phyloP scores from a whole-genome alignment of 1,140 invertebrate species.

The Gerris buenoi region DNA sequence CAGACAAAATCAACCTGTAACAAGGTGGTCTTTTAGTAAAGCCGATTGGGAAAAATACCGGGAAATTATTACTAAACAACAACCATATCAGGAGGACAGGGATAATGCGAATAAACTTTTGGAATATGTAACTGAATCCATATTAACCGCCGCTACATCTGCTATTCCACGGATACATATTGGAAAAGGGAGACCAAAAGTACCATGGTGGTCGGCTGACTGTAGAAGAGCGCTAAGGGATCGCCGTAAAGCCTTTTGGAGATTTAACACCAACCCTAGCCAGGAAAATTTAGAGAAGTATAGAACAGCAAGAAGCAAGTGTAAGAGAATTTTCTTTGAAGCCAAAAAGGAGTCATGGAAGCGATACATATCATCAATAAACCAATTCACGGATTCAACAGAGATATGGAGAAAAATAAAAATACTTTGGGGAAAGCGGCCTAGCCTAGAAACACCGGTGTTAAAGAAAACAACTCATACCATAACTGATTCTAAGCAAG shows the following conservation, averaged over 20 bases:
- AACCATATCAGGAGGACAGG: not conserved
- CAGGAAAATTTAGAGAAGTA: not conserved
- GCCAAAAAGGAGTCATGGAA: not conserved
- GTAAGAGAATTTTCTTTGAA: not conserved
- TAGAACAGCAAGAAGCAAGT: not conserved
- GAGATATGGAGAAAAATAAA: not conserved
- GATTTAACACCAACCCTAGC: not conserved
- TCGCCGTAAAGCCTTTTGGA: not conserved
- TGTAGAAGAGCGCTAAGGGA: not conserved
- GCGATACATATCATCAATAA: not conserved
- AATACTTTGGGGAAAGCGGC: not conserved
- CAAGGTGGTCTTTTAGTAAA: not conserved
- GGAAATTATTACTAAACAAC: not conserved
- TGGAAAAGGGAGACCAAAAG: not conserved
- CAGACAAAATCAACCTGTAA: not conserved
- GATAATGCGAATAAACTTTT: not conserved
- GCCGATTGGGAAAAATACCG: not conserved
- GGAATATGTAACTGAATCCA: not conserved
- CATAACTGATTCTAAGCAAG: not conserved
- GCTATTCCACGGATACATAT: not conserved
- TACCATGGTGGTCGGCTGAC: not conserved
- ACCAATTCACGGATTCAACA: not conserved
- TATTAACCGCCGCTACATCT: not conserved
- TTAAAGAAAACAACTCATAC: not conserved
- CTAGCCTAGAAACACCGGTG: not conserved